phyloP scores from a whole-genome alignment of 2,797 vertebrate species.

The Eleutherodactylus coqui region DNA sequence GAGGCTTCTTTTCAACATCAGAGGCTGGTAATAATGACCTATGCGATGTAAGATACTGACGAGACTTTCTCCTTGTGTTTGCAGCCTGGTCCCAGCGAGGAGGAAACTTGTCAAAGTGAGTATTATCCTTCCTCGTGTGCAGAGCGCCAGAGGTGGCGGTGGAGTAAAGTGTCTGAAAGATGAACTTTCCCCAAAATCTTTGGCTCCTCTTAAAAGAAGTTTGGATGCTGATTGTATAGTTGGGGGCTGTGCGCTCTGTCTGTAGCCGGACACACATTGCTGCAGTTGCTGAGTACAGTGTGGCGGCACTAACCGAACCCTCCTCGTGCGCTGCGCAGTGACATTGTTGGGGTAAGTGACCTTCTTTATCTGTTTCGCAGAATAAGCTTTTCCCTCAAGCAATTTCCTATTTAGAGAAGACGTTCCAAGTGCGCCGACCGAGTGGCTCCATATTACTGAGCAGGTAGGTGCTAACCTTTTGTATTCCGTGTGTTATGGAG shows the following conservation, averaged over 20 bases:
- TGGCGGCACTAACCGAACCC: not conserved
- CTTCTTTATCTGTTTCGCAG: slow-evolving; percentile 70
- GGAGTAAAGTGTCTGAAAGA: too few species aligned
- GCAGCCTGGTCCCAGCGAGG: slow-evolving; percentile 81
- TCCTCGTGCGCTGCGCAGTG: too few species aligned
- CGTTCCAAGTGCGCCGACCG: slow-evolving; percentile 86
- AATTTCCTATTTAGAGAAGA: slow-evolving; percentile 91
- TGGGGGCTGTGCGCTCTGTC: too few species aligned
- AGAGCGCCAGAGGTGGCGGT: too few species aligned
- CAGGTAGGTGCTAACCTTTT: slow-evolving; percentile 81
- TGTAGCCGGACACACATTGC: too few species aligned
- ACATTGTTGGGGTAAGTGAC: not conserved
- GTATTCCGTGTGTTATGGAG: not conserved
- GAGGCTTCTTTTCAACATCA: too few species aligned
- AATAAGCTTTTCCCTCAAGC: slow-evolving; percentile 95
- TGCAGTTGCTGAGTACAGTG: too few species aligned
- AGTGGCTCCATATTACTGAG: slow-evolving; percentile 87
- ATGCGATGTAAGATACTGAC: not conserved
- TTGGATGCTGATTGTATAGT: too few species aligned
- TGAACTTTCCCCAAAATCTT: too few species aligned
- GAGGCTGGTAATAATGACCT: too few species aligned
- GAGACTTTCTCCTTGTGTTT: slow-evolving; percentile 23
- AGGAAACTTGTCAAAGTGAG: slow-evolving; percentile 84
- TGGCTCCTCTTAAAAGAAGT: too few species aligned
- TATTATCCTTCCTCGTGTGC: not conserved